Conservation (phyloP, 2,888 invertebrate species). For the Zele albiditarsus region DNA sequence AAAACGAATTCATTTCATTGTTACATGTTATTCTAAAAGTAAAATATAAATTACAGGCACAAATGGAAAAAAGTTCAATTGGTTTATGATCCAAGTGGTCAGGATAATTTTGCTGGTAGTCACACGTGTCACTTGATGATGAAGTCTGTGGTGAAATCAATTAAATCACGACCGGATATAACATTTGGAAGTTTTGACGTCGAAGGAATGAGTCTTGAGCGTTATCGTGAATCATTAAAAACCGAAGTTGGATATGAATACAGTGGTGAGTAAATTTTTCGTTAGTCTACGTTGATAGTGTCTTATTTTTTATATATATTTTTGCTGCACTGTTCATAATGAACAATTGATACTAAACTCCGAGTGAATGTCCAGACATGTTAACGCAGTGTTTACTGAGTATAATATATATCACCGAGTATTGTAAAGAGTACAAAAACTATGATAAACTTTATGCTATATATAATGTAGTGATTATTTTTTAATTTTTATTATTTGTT, state of each 20-base stretch:
- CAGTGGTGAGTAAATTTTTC: conserved; percentile 74
- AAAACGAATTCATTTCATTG: conserved; percentile 2
- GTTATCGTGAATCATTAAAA: conserved; percentile 67
- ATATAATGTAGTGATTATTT: not conserved
- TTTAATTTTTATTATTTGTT: not conserved
- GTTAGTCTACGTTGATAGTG: too few relatives aligned
- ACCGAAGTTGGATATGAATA: conserved; percentile 75
- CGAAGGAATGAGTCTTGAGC: conserved; percentile 64
- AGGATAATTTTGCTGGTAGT: conserved; percentile 79
- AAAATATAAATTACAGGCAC: conserved; percentile 74
- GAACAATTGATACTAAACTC: not conserved
- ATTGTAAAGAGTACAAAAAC: too few relatives aligned
- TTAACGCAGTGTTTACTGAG: too few relatives aligned
- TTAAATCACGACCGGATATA: conserved; percentile 72
- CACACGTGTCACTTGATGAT: conserved; percentile 86
- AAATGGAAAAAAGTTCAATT: conserved; percentile 83
- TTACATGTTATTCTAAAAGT: not conserved
- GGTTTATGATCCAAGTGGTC: conserved; percentile 84
- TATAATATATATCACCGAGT: too few relatives aligned
- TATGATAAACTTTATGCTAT: not conserved
- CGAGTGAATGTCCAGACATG: too few relatives aligned
- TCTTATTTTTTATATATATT: too few relatives aligned
- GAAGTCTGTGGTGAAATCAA: conserved; percentile 80
- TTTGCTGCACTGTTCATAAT: not conserved
- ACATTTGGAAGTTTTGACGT: conserved; percentile 78